These are phyloP conservation scores for Stenotaenia linearis DNA, from an alignment of 2,888 invertebrate genomes.

Conservation along the genomic window DNA sequence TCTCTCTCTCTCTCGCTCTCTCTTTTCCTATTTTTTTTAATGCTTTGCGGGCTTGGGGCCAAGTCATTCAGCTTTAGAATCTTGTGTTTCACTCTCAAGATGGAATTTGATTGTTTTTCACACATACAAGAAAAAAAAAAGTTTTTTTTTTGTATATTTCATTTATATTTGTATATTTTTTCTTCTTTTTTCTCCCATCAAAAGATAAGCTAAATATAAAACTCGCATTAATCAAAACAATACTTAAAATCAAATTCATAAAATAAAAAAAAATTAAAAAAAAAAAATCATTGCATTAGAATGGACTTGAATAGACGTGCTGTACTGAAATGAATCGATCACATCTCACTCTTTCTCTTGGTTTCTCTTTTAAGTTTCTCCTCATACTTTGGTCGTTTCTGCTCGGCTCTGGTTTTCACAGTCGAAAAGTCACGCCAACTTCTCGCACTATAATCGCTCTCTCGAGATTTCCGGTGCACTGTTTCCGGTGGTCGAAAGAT, in stretches of 20 bases:
- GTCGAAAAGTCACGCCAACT: constrained; percentile 14
- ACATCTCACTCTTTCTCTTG: not conserved
- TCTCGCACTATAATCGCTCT: not conserved
- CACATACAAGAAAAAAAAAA: not conserved
- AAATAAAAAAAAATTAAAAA: no score
- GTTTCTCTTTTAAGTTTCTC: not conserved
- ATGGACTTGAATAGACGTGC: not conserved
- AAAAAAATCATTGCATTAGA: not conserved
- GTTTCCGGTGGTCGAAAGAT: constrained; percentile 15
- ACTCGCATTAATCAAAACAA: no score
- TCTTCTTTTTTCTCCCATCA: not conserved
- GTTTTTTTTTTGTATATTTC: not conserved
- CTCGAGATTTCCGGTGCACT: constrained; percentile 9
- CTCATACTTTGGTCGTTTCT: not conserved
- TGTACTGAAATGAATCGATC: not conserved
- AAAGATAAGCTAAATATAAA: no score
- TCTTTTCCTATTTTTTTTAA: not conserved
- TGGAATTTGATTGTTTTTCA: constrained; percentile 20
- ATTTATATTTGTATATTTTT: not conserved
- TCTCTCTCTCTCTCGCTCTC: not conserved
- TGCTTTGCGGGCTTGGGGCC: not conserved
- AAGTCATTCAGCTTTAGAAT: constrained; percentile 13
- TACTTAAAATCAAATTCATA: no score
- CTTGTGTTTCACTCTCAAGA: constrained; percentile 6
- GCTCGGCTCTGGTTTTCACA: not conserved